A percentile compares a stretch with the other conserved stretches of the same genome.
Conservation (phyloP, 2,797 vertebrate genomes). For the Hyperoplus lanceolatus region DNA sequence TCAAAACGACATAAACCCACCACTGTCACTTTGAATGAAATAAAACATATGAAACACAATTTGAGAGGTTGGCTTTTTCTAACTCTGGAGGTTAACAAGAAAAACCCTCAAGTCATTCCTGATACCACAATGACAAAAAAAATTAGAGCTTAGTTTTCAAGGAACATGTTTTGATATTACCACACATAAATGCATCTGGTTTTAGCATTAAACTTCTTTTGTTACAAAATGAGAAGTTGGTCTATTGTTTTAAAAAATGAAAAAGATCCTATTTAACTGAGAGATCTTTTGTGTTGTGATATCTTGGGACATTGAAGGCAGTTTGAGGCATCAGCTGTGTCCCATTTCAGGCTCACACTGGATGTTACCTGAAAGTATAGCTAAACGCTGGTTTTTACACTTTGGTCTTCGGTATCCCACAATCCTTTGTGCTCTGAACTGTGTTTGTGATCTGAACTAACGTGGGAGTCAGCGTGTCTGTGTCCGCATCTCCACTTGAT, state of each 20-base stretch:
- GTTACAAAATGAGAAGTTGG: neutral
- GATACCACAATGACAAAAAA: neutral
- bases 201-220: neutral
- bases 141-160: conserved; percentile 7
- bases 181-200: neutral
- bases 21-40: conserved; percentile 56
- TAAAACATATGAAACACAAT: conserved; percentile 12
- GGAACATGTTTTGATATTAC: neutral
- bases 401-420: conserved; percentile 42
- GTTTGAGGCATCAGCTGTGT: conserved; percentile 32
- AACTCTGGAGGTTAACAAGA: conserved; percentile 32
- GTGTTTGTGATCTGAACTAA: conserved; percentile 33
- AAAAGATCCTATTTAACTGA: neutral
- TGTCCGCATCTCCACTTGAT: conserved; percentile 8
- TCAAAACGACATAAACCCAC: conserved; percentile 16
- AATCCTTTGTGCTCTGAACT: conserved; percentile 41
- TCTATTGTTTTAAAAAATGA: neutral
- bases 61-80: neutral
- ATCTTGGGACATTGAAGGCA: conserved; percentile 44
- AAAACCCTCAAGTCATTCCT: conserved; percentile 15
- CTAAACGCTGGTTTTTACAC: neutral
- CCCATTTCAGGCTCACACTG: conserved; percentile 22
- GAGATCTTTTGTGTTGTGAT: conserved; percentile 9
- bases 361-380: conserved; percentile 21
- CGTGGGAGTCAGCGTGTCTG: conserved; percentile 4